Evolutionary conservation across 2,888 invertebrate species (phyloP), one percentile per base, ranked within the genome.

Genomic region (Neocrepidodera transversa): DNA sequence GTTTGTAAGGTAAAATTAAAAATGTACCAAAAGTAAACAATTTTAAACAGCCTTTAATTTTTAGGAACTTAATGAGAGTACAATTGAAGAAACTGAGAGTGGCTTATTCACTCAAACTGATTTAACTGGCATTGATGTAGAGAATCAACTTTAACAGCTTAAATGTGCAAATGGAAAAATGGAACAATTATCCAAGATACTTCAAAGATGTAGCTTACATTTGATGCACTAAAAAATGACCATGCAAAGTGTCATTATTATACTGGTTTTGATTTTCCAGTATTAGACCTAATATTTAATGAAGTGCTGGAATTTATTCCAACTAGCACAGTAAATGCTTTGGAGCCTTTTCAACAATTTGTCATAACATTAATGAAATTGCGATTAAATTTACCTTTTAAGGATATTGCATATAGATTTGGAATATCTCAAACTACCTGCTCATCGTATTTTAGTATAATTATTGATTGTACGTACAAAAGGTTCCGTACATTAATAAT

Each of bases 381-480:
- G 42, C 32, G 63, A 40, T 38, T 60, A 49, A 36, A 60, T 53
- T 53, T 49, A 45, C 49, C 56, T 42, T 63, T 57, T 45, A 57
- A 63, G 51, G 60, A 63, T 50, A 45, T 60, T 16, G 53, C 60
- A 42, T 63, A 55, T 20, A 38, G 45, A 23, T 63, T 63, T 52
- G 40, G 35, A 36, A 55, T 59, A 32, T n/a, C 35, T 32, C 43
- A 48, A 30, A 36, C 49, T 16, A 62, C 62, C 36, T 23, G 52
- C 36, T 61, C 61, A 17, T 47, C 10, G n/a, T 58, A 49, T 30
- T 60, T 58, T 28, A n/a, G 30, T 20, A 48, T 20, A 38, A 32
- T 30, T 14, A 48, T 58, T 23, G 42, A 17, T 23, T 40, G 40
- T 13, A 28, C 61, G 13, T 61, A 61, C 48, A 13, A 42, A 17